Evolutionary conservation across 2,797 vertebrate species (phyloP).

Genomic region (Schizopygopsis malacanthus): DNA sequence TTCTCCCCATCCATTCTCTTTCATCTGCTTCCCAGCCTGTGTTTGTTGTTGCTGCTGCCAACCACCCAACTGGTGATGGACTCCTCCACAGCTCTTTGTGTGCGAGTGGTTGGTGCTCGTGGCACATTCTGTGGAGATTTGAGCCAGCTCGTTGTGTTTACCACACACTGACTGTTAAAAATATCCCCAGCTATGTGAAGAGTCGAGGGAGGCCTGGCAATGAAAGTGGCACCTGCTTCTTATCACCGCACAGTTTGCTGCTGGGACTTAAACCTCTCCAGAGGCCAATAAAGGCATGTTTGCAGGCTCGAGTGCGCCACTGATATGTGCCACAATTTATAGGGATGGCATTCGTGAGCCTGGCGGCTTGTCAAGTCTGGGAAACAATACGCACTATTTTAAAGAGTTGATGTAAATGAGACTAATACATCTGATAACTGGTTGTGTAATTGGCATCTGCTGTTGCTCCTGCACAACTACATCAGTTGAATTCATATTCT

Average conservation of each 20-base stretch:
- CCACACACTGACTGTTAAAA: slow-evolving; percentile 45
- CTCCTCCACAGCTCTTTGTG: background rate
- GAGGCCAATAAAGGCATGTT: slow-evolving; percentile 63
- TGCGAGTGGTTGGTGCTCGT: background rate
- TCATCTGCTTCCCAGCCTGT: slow-evolving; percentile 7
- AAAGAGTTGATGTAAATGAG: slow-evolving; percentile 21
- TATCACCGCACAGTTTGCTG: slow-evolving; percentile 27
- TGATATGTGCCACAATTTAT: slow-evolving; percentile 59
- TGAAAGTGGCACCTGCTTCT: slow-evolving; percentile 37
- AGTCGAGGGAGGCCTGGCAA: slow-evolving; percentile 43
- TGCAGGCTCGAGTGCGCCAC: slow-evolving; percentile 58
- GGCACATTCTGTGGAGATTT: slow-evolving; percentile 1
- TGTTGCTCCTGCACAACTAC: background rate
- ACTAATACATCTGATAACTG: background rate
- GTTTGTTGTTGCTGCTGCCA: slow-evolving; percentile 13
- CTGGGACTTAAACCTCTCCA: slow-evolving; percentile 38
- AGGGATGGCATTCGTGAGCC: slow-evolving; percentile 21
- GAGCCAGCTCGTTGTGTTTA: background rate
- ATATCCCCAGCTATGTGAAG: slow-evolving; percentile 57
- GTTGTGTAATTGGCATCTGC: background rate
- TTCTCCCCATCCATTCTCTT: background rate
- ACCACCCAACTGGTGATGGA: background rate
- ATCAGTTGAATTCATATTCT: background rate
- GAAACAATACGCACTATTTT: slow-evolving; percentile 19
- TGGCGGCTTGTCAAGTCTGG: background rate